Evolutionary conservation across 2,113 vertebrate species (phyloP).

Genomic region (Ibidorhyncha struthersii): DNA sequence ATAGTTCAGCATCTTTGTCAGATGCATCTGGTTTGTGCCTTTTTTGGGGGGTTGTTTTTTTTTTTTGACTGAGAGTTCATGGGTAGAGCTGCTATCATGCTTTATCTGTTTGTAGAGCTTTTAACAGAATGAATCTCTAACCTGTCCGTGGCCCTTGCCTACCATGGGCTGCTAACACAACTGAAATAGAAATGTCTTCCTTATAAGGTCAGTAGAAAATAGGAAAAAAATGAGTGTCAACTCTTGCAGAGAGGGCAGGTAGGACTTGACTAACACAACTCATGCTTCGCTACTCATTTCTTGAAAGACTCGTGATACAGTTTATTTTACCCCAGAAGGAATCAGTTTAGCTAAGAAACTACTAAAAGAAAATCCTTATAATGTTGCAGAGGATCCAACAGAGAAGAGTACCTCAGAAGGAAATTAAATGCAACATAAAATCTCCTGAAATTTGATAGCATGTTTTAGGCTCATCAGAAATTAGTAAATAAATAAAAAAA

Average conservation of each 20-base stretch:
- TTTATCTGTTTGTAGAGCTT: background rate
- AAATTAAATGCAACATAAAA: conserved; percentile 8
- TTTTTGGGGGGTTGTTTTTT: too few species aligned
- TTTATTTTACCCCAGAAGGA: background rate
- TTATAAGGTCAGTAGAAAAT: background rate
- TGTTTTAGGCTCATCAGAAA: background rate
- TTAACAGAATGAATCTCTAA: background rate
- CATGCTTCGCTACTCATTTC: background rate
- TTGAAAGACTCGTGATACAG: background rate
- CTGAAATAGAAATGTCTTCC: background rate
- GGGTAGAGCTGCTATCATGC: background rate
- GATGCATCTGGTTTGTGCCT: background rate
- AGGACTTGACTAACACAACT: background rate
- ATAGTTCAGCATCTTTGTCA: background rate
- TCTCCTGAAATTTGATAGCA: background rate
- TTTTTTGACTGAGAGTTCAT: background rate
- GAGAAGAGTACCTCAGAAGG: background rate
- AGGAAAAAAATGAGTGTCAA: background rate
- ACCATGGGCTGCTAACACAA: background rate
- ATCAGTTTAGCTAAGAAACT: background rate
- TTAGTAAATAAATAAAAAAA: conserved; percentile 17
- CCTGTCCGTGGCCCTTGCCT: background rate
- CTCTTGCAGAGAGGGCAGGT: background rate
- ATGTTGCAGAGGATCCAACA: background rate
- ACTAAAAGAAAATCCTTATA: background rate